Evolutionary conservation across 2,113 vertebrate genomes (phyloP).

Genomic region (Zapornia atra): DNA sequence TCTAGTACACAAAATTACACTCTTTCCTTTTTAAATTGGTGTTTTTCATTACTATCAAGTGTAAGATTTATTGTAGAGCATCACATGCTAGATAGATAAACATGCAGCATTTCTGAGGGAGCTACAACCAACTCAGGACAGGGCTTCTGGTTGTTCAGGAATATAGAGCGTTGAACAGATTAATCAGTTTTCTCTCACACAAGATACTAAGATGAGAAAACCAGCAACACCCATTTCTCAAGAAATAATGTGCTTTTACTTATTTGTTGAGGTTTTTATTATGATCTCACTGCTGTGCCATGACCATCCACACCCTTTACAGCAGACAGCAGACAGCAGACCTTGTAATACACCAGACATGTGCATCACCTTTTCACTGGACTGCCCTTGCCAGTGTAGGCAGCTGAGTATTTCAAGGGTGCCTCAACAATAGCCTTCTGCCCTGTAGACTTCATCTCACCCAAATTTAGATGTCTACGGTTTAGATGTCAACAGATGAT

Average conservation of each 20-base stretch:
- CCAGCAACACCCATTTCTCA: neutral
- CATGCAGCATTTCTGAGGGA: neutral
- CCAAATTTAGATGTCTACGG: neutral
- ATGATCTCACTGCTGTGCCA: neutral
- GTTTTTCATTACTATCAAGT: neutral
- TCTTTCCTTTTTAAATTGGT: neutral
- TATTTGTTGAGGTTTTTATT: neutral
- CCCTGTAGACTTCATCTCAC: neutral
- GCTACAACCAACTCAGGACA: accelerated
- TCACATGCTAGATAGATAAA: neutral
- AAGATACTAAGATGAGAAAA: neutral
- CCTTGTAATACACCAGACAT: neutral
- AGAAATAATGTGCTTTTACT: neutral
- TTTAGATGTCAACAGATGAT: neutral
- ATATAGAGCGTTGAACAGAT: neutral
- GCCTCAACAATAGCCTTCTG: accelerated
- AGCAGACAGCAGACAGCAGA: neutral
- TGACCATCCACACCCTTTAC: neutral
- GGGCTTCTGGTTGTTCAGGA: neutral
- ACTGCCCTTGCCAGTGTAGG: neutral
- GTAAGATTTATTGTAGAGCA: neutral
- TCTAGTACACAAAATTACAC: neutral
- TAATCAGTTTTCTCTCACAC: neutral
- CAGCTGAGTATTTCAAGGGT: neutral
- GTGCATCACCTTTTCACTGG: neutral